A percentile compares a stretch with the other conserved stretches of the same genome.
Evolutionary conservation across 2,797 vertebrate species (phyloP).

Genomic region (Acipenser transmontanus): DNA sequence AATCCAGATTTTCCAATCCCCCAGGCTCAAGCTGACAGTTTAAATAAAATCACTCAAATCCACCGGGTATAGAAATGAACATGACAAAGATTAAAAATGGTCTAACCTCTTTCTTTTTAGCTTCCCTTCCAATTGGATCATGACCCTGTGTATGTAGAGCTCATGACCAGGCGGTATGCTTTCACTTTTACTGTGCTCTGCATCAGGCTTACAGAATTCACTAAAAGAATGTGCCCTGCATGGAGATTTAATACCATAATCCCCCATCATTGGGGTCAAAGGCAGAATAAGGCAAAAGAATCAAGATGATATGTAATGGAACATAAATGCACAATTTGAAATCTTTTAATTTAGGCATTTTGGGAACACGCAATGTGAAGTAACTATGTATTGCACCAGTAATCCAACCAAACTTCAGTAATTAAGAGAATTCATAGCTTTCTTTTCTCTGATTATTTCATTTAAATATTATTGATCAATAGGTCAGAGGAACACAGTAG

Average conservation of each 20-base stretch:
- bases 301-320: conserved; percentile 60
- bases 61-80: conserved; percentile 96
- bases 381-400: not conserved
- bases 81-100: conserved; percentile 93
- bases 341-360: not conserved
- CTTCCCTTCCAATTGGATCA: conserved; percentile 77
- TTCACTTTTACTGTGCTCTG: conserved; percentile 73
- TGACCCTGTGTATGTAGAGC: conserved; percentile 69
- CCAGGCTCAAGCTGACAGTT: conserved; percentile 95
- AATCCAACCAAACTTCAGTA: conserved; percentile 9
- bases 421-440: not conserved
- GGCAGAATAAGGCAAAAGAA: conserved; percentile 71
- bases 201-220: conserved; percentile 81
- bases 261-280: conserved; percentile 75
- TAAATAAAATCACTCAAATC: conserved; percentile 99
- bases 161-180: conserved; percentile 75
- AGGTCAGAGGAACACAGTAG: not conserved
- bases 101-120: conserved; percentile 73
- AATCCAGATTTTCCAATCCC: conserved; percentile 95
- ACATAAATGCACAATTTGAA: conserved; percentile 44
- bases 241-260: conserved; percentile 78
- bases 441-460: not conserved
- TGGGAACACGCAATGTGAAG: conserved; percentile 7
- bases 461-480: not conserved
- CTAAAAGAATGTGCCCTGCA: conserved; percentile 76